Base-by-base conservation (phyloP, 1,140 invertebrate species). In the Wasmannia auropunctata region DNA sequence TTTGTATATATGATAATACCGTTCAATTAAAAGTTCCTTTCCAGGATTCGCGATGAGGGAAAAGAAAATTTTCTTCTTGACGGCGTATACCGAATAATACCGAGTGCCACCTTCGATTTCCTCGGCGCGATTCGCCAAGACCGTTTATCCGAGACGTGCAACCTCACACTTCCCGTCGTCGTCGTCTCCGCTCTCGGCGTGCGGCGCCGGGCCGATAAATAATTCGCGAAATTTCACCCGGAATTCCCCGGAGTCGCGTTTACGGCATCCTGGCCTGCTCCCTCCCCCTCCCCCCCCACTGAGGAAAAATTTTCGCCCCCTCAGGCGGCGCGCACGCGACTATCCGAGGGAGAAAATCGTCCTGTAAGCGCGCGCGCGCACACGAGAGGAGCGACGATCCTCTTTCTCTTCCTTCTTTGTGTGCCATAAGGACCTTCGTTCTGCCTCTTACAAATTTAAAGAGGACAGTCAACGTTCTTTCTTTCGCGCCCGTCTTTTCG, bases 381-480 rank as follows among this genome's bases (percentile, higher is more conserved):
- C 4, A 25, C 46, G 65, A 84, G 54, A 75, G 28, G 34, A 67
- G 60, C 37, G 77, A 83, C 51, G 43, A 70, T 62, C 31, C 58
- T 46, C 14, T n/a, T 63, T 8, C 51, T 85, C 67, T n/a, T n/a
- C n/a, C n/a, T n/a, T n/a, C n/a, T n/a, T n/a, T n/a, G n/a, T 65
- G 62, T 72, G 31, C 31, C 37, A 46, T 31, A 43, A 67, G 51
- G 60, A 51, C 37, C 22, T 67, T 75, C 49, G 77, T 86, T 22
- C 79, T 58, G 67, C 85, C 43, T 84, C 62, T 70, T 43, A 63
- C 63, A 74, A 54, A 22, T 72, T 84, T 84, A 70, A 74, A 84
- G 80, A 83, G 79, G 49, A 67, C 69, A 86, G 84, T 86, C 84
- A 86, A 86, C 76, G 43, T 83, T 83, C 79, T 83, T 83, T 37